These are phyloP conservation scores for Limonius californicus DNA, from an alignment of 1,140 invertebrate species.

Conservation along the genomic window DNA sequence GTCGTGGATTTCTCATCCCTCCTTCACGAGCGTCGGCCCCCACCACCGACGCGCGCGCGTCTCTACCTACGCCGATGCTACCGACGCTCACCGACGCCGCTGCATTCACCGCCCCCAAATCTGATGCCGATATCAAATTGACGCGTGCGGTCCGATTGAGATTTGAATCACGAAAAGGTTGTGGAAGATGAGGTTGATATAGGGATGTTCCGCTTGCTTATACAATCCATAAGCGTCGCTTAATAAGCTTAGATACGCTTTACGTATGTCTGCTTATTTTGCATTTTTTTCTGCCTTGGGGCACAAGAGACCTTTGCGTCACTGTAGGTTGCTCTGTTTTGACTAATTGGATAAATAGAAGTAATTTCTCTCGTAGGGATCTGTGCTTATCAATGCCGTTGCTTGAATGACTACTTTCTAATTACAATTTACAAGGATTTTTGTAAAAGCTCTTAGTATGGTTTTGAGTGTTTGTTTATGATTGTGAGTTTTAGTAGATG, in stretches of 20 bases:
- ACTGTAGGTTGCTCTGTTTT: no score
- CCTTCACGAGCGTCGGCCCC: conserved; percentile 40
- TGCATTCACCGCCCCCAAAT: conserved; percentile 37
- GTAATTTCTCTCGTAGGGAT: no score
- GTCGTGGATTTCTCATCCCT: conserved; percentile 41
- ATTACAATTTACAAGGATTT: no score
- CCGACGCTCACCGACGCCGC: conserved; percentile 21
- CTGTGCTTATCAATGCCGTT: no score
- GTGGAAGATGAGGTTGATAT: conserved; percentile 24
- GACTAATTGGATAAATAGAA: no score
- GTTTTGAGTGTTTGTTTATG: no score
- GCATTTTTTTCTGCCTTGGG: neutral
- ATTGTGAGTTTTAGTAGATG: no score
- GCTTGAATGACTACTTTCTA: no score
- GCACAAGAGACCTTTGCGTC: no score
- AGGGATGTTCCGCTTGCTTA: conserved; percentile 19
- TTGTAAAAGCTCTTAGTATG: no score
- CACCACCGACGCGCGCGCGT: conserved; percentile 41
- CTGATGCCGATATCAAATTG: conserved; percentile 37
- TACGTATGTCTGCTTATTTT: conserved; percentile 5
- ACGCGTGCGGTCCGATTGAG: conserved; percentile 35
- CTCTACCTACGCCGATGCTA: conserved; percentile 39
- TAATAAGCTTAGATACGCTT: conserved; percentile 18
- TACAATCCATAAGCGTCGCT: conserved; percentile 21
- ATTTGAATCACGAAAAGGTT: conserved; percentile 31